phyloP scores from a whole-genome alignment of 2,113 vertebrate species.

The Cryptotis parvus region DNA sequence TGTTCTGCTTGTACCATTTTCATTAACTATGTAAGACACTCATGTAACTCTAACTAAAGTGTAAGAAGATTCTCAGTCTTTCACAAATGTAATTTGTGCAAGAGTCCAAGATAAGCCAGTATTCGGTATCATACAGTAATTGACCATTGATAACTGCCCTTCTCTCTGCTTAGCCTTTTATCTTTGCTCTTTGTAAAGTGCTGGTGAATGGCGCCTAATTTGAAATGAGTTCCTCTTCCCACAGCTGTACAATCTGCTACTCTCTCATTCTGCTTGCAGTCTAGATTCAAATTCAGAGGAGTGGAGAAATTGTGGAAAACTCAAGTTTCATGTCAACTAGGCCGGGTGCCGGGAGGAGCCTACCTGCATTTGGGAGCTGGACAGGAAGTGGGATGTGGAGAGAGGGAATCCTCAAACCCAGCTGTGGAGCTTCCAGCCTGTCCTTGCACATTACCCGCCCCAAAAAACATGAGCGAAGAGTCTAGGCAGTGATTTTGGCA shows the following conservation, averaged over 20 bases:
- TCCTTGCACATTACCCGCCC: neutral
- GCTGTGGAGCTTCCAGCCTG: accelerated
- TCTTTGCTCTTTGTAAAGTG: neutral
- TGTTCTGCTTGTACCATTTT: conserved; percentile 17
- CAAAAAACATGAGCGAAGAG: neutral
- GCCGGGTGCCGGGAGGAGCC: no score
- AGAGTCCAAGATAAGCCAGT: conserved; percentile 10
- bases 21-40: conserved; percentile 32
- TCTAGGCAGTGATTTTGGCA: neutral
- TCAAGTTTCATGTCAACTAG: neutral
- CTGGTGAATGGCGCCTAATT: neutral
- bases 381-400: neutral
- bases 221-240: neutral
- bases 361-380: neutral
- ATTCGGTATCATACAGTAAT: neutral
- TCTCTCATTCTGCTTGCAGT: neutral
- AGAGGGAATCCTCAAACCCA: neutral
- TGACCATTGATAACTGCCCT: neutral
- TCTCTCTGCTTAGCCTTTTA: neutral
- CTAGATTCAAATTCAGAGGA: neutral
- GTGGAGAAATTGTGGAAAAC: neutral
- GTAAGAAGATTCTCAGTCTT: neutral
- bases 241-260: neutral
- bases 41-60: conserved; percentile 30
- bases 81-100: conserved; percentile 37